Percentiles rank a stretch among this genome's conserved stretches.
Conservation (phyloP, 2,797 vertebrate genomes). For the Valencia hispanica region DNA sequence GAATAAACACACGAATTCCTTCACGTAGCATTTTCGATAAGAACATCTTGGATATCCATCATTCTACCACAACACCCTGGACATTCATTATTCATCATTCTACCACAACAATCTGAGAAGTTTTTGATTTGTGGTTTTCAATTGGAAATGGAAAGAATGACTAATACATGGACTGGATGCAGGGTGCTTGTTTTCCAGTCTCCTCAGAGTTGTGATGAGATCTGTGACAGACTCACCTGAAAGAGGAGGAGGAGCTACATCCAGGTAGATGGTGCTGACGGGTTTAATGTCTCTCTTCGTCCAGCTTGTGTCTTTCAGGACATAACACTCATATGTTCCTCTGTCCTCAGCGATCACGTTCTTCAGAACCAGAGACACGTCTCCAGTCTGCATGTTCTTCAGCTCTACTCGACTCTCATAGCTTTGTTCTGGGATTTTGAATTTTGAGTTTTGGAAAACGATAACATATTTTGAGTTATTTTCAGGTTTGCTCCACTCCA, state of each 20-base stretch:
- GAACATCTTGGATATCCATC: no score
- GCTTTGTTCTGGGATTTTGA: neutral
- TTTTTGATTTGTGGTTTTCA: no score
- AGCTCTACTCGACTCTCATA: neutral
- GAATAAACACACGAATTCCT: no score
- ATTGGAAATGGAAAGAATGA: no score
- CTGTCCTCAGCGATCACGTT: neutral
- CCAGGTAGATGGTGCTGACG: neutral
- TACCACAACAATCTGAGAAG: no score
- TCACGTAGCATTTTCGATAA: no score
- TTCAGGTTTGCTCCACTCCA: neutral
- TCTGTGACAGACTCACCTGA: neutral
- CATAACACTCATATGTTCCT: neutral
- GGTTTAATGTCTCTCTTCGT: neutral
- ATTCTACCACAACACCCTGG: no score
- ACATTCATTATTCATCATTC: no score
- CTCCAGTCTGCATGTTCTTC: neutral
- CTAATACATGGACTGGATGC: no score
- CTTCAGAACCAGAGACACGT: neutral
- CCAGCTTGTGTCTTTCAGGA: neutral
- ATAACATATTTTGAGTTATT: neutral
- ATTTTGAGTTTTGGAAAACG: neutral
- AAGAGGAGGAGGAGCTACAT: neutral
- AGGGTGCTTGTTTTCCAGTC: no score
- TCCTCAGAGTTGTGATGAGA: no score